Percentiles rank a stretch among this genome's conserved stretches.
These are phyloP conservation scores for Sinocyclocheilus maitianheensis DNA, from an alignment of 2,113 vertebrate species.

Conservation along the genomic window DNA sequence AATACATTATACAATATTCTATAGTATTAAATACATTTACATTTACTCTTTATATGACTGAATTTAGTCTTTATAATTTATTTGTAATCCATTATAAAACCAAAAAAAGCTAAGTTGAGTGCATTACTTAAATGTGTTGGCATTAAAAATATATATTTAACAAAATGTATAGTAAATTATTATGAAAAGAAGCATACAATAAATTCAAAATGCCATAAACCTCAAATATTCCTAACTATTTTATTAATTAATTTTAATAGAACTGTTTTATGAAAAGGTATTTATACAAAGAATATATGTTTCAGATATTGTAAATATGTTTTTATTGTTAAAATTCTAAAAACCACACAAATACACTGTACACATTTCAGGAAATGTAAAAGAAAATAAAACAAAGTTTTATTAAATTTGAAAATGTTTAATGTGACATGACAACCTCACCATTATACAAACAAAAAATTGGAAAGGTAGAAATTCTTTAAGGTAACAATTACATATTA, in stretches of 20 bases:
- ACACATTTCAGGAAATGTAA: too few species aligned
- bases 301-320: background rate
- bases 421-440: background rate
- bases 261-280: background rate
- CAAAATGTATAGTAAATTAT: background rate
- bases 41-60: background rate
- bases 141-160: background rate
- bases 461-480: background rate
- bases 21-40: background rate
- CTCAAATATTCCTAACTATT: too few species aligned
- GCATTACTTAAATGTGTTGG: background rate
- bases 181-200: background rate
- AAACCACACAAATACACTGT: background rate
- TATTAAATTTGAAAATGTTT: too few species aligned
- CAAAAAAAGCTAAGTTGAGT: too few species aligned
- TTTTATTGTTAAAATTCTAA: background rate
- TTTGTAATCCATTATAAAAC: background rate
- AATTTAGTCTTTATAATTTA: background rate
- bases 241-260: background rate
- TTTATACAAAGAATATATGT: background rate
- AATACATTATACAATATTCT: background rate
- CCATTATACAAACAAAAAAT: background rate
- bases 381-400: background rate
- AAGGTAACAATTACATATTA: background rate
- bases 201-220: background rate